Conservation (phyloP, 1,140 invertebrate genomes). For the Oncopeltus fasciatus region DNA sequence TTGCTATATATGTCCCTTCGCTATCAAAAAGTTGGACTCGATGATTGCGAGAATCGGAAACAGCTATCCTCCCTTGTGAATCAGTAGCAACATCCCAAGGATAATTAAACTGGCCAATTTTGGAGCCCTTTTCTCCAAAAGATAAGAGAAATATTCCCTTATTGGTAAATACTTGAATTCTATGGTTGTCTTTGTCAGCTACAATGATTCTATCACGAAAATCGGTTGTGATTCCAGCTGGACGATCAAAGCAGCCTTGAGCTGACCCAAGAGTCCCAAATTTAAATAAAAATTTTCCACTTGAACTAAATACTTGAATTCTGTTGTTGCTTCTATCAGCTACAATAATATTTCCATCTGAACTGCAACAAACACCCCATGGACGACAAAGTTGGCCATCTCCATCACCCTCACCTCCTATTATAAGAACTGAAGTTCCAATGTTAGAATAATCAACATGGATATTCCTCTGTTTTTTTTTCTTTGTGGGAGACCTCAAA, state of each 20-base stretch:
- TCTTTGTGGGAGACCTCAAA: not conserved
- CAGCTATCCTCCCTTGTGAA: conserved; percentile 63
- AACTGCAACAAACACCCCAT: conserved; percentile 81
- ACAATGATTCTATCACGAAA: conserved; percentile 66
- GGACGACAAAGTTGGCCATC: conserved; percentile 47
- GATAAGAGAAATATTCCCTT: conserved; percentile 64
- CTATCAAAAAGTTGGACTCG: conserved; percentile 73
- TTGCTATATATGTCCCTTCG: conserved; percentile 66
- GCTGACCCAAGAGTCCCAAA: conserved; percentile 67
- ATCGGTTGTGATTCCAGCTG: conserved; percentile 74
- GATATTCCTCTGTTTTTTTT: not conserved
- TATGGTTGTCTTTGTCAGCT: conserved; percentile 91
- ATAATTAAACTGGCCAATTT: conserved; percentile 81
- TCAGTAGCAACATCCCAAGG: conserved; percentile 92
- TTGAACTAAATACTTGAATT: conserved; percentile 65
- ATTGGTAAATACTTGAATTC: conserved; percentile 73
- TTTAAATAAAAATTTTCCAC: conserved; percentile 59
- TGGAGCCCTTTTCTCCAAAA: conserved; percentile 76
- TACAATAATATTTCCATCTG: conserved; percentile 64
- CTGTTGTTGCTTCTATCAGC: conserved; percentile 87
- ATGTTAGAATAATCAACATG: conserved; percentile 15
- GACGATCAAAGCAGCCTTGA: conserved; percentile 75
- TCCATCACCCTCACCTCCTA: conserved; percentile 37
- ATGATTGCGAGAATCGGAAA: conserved; percentile 87
- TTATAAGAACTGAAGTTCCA: conserved; percentile 28